Conservation (phyloP, 2,797 vertebrate genomes). For the Clarias fuscus region DNA sequence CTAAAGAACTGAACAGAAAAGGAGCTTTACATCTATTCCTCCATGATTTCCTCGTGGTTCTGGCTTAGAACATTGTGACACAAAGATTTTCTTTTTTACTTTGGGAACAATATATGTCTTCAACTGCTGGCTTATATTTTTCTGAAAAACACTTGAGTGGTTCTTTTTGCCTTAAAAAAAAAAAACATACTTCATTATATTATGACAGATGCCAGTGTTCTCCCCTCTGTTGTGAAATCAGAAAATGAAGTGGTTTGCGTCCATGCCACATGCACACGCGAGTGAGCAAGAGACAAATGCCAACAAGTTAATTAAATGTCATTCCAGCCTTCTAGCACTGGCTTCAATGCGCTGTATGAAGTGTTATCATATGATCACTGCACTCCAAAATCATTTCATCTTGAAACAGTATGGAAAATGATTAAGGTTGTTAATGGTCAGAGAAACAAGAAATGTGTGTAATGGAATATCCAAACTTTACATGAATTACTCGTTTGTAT, state of each 20-base stretch:
- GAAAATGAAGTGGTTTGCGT: conserved; percentile 30
- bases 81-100: neutral
- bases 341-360: conserved; percentile 30
- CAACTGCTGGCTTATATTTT: neutral
- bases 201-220: conserved; percentile 20
- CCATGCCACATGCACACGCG: neutral
- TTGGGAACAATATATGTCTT: neutral
- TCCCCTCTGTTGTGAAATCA: conserved; percentile 9
- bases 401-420: conserved; percentile 27
- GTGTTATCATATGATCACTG: conserved; percentile 16
- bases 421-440: conserved; percentile 37
- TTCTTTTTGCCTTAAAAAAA: neutral
- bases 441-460: conserved; percentile 36
- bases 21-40: neutral
- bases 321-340: conserved; percentile 38
- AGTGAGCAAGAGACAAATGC: conserved; percentile 42
- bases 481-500: conserved; percentile 20
- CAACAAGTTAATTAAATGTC: conserved; percentile 52
- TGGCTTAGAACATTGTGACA: conserved; percentile 2
- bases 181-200: conserved; percentile 13
- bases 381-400: conserved; percentile 27
- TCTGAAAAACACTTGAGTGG: neutral
- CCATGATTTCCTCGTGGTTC: conserved; percentile 1
- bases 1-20: conserved; percentile 19
- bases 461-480: conserved; percentile 46